Evolutionary conservation across 2,113 vertebrate genomes (phyloP).

Genomic region (Varanus salvator): DNA sequence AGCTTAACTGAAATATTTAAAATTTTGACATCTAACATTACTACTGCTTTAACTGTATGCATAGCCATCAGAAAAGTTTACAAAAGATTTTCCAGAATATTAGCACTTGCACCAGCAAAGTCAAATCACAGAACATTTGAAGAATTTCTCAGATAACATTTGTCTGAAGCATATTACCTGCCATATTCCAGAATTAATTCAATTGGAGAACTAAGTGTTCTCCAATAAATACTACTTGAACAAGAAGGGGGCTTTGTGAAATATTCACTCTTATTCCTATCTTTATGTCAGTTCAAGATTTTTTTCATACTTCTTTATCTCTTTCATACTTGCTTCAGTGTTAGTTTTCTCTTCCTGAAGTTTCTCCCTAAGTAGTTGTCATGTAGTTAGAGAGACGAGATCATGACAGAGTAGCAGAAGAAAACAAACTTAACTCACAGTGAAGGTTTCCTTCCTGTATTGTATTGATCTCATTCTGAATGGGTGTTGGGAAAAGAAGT

Average conservation of each 20-base stretch:
- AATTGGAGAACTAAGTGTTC: not conserved
- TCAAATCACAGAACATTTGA: slow-evolving; percentile 13
- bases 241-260: not conserved
- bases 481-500: not conserved
- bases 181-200: not conserved
- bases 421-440: not conserved
- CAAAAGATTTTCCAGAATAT: slow-evolving; percentile 15
- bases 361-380: not conserved
- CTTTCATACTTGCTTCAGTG: not conserved
- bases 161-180: not conserved
- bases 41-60: slow-evolving; percentile 11
- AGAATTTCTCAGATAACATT: not conserved
- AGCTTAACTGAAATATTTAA: slow-evolving; percentile 50
- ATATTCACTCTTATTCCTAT: not conserved
- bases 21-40: slow-evolving; percentile 17
- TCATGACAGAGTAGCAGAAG: not conserved
- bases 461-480: not conserved
- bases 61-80: not conserved
- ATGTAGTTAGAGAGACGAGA: not conserved
- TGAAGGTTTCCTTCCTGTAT: not conserved
- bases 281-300: not conserved
- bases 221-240: not conserved
- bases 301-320: not conserved
- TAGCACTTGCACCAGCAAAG: not conserved
- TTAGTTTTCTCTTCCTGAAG: not conserved